Evolutionary conservation across 2,888 invertebrate genomes (phyloP).

Genomic region (Salticus scenicus): DNA sequence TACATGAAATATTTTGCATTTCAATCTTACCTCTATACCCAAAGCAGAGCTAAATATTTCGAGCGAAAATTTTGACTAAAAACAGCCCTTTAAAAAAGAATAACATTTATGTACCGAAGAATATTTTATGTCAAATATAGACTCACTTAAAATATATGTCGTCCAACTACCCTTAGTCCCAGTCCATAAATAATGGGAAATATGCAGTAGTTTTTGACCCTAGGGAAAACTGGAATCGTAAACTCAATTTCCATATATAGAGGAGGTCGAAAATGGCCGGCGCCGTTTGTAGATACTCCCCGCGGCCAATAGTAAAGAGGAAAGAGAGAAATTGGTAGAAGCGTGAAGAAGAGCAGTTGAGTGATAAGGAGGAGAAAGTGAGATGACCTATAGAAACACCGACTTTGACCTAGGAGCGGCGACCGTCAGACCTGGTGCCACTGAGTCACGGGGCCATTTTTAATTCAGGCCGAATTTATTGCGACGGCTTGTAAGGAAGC

Average conservation of each 20-base stretch:
- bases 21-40: no score
- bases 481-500: conserved; percentile 45
- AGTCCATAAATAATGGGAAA: background rate
- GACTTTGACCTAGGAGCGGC: conserved; percentile 57
- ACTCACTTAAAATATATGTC: background rate
- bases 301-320: conserved; percentile 36
- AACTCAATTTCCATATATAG: conserved; percentile 58
- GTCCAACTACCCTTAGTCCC: no score
- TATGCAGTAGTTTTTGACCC: background rate
- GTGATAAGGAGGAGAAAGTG: conserved; percentile 43
- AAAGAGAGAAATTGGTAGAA: conserved; percentile 31
- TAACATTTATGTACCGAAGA: no score
- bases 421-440: conserved; percentile 61
- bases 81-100: no score
- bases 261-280: conserved; percentile 36
- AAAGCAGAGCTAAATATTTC: no score
- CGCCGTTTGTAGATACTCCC: conserved; percentile 65
- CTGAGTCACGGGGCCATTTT: conserved; percentile 59
- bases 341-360: conserved; percentile 24
- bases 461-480: conserved; percentile 62
- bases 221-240: background rate
- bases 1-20: no score
- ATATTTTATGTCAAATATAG: background rate
- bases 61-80: no score
- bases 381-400: conserved; percentile 61